Conservation (phyloP, 1,140 invertebrate species). For the Metopolophium dirhodum region DNA sequence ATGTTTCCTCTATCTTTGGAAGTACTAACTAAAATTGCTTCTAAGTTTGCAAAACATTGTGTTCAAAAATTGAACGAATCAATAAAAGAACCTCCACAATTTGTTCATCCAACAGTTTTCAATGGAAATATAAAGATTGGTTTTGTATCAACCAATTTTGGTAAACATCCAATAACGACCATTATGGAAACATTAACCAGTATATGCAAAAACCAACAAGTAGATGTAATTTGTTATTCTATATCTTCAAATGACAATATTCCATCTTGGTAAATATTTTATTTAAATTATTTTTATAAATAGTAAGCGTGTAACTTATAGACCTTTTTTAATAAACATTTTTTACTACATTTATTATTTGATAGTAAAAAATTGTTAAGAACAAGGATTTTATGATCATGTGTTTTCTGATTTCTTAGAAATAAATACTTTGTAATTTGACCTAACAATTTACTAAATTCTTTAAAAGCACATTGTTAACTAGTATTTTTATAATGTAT, state of each 20-base stretch:
- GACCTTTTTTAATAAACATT: neutral
- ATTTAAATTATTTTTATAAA: slow-evolving; percentile 21
- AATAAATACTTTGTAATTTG: neutral
- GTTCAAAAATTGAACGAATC: slow-evolving; percentile 92
- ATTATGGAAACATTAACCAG: slow-evolving; percentile 99
- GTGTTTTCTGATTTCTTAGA: too few species aligned
- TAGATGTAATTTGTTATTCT: slow-evolving; percentile 94
- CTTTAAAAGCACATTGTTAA: neutral
- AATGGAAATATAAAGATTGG: slow-evolving; percentile 84
- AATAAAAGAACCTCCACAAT: slow-evolving; percentile 71
- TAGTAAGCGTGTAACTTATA: neutral
- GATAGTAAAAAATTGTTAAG: neutral
- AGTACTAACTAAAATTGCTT: slow-evolving; percentile 92
- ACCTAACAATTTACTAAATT: neutral
- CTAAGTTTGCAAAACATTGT: slow-evolving; percentile 94
- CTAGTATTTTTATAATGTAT: neutral
- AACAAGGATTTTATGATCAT: neutral
- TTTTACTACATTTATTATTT: neutral
- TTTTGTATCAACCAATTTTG: slow-evolving; percentile 99
- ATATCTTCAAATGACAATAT: slow-evolving; percentile 96
- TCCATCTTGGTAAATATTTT: slow-evolving; percentile 64
- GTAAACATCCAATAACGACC: slow-evolving; percentile 99
- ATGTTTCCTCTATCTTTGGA: slow-evolving; percentile 95
- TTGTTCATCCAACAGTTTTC: slow-evolving; percentile 74
- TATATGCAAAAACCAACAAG: slow-evolving; percentile 77